Percentiles rank a stretch among this genome's conserved stretches.
phyloP scores from a whole-genome alignment of 2,113 vertebrate genomes.

The Tor tambroides region DNA sequence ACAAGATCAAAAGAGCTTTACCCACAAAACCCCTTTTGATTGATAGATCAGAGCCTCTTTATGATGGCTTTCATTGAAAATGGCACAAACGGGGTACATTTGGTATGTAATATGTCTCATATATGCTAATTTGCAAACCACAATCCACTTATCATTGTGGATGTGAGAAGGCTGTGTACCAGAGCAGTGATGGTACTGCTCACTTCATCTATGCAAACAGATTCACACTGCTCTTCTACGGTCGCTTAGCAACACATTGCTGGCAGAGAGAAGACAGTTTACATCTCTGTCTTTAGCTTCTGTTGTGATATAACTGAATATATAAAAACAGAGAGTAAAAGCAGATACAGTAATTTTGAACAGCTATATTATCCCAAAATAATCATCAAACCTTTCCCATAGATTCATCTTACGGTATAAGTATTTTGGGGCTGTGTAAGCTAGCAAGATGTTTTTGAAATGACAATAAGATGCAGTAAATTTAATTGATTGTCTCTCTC shows the following conservation, averaged over 20 bases:
- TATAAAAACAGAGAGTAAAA: background rate
- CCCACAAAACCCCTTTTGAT: background rate
- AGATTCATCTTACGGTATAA: no score
- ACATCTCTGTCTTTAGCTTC: slow-evolving; percentile 51
- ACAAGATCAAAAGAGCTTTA: background rate
- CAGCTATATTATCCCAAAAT: background rate
- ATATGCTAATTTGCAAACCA: background rate
- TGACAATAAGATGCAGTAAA: background rate
- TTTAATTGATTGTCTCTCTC: slow-evolving; percentile 29
- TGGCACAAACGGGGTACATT: background rate
- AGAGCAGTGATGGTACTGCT: slow-evolving; percentile 3
- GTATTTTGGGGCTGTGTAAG: background rate
- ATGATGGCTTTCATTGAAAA: background rate
- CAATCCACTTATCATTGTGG: background rate
- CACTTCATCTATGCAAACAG: slow-evolving; percentile 61
- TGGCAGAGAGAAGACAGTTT: slow-evolving; percentile 49
- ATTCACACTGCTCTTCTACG: slow-evolving; percentile 30
- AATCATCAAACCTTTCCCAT: background rate
- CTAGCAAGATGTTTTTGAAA: background rate
- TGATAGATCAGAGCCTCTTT: background rate
- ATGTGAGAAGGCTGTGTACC: slow-evolving; percentile 5
- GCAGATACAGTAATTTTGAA: background rate
- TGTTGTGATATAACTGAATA: slow-evolving; percentile 4
- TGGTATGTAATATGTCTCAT: background rate
- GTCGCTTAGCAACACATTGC: slow-evolving; percentile 68